Evolutionary conservation across 2,797 vertebrate genomes (phyloP).

Genomic region (Danio albolineatus): DNA sequence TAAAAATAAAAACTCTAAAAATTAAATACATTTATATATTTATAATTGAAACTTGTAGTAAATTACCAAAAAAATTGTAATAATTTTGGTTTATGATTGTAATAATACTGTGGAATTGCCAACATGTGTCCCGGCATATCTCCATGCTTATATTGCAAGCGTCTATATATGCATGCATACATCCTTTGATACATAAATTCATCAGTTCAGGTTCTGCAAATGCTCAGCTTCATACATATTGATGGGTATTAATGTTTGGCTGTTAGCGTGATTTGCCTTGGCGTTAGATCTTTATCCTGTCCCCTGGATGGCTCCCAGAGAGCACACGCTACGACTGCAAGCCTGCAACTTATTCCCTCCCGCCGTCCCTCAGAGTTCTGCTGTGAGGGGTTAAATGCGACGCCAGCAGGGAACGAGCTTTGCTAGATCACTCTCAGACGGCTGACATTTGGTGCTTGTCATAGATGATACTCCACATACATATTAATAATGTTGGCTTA

Average conservation of each 20-base stretch:
- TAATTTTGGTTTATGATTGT: neutral
- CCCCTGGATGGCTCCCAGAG: constrained; percentile 23
- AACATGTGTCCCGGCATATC: neutral
- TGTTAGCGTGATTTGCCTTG: constrained; percentile 16
- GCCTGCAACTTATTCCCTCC: neutral
- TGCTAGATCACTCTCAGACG: constrained; percentile 42
- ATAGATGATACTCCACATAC: constrained; percentile 66
- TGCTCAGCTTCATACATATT: constrained; percentile 41
- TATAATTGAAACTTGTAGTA: neutral
- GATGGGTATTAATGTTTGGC: constrained; percentile 41
- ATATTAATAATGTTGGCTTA: constrained; percentile 65
- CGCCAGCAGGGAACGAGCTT: constrained; percentile 19
- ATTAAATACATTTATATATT: neutral
- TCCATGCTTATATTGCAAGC: neutral
- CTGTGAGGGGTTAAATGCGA: constrained; percentile 47
- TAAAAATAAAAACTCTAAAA: too few relatives aligned
- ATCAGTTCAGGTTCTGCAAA: constrained; percentile 9
- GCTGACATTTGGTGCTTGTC: constrained; percentile 67
- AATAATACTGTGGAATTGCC: neutral
- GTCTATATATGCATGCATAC: neutral
- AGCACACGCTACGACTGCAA: constrained; percentile 10
- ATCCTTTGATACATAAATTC: constrained; percentile 29
- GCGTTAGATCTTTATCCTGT: constrained; percentile 17
- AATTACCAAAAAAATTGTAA: neutral
- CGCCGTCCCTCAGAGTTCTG: constrained; percentile 14